phyloP scores from a whole-genome alignment of 2,113 vertebrate genomes.

The Hypocryptadius cinnamomeus region DNA sequence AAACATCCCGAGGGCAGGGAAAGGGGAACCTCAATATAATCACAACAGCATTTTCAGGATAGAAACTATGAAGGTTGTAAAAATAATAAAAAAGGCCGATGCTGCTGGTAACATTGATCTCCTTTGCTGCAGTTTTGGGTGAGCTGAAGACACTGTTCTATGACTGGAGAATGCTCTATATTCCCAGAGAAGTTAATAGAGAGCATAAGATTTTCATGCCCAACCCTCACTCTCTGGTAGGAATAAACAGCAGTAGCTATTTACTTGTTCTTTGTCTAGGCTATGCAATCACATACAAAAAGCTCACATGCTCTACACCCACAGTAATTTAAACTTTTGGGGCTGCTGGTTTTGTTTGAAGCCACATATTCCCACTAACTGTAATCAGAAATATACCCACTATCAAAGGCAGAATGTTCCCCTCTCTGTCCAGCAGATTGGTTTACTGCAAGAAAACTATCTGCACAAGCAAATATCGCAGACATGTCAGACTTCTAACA shows the following conservation, averaged over 20 bases:
- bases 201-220: not conserved
- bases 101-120: not conserved
- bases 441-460: conserved; percentile 39
- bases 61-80: not conserved
- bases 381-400: not conserved
- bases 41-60: not conserved
- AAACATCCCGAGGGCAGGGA: not conserved
- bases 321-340: not conserved
- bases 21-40: not conserved
- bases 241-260: not conserved
- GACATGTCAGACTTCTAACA: conserved; percentile 34
- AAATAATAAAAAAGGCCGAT: not conserved
- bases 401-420: not conserved
- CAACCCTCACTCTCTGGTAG: not conserved
- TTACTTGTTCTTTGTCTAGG: not conserved
- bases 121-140: not conserved
- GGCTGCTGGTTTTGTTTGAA: not conserved
- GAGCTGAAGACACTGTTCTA: not conserved
- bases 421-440: conserved; percentile 5
- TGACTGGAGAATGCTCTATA: not conserved
- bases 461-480: conserved; percentile 24
- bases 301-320: not conserved
- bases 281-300: not conserved
- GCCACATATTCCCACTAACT: not conserved
- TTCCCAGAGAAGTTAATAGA: not conserved